Base-by-base conservation (phyloP, 2,888 invertebrate species). In the Clitarchus hookeri region DNA sequence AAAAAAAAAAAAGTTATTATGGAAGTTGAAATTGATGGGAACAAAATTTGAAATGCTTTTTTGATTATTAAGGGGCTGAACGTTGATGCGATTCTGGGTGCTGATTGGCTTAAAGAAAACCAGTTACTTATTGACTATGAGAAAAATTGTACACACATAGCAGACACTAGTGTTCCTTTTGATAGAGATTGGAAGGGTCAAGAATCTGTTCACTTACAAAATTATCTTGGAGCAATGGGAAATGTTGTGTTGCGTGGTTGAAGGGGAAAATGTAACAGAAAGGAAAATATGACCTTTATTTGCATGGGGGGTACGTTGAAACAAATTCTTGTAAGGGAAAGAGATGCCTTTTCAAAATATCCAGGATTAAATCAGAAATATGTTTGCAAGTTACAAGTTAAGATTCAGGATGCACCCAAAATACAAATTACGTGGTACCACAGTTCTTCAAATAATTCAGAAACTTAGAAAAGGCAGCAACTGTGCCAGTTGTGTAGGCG, bases 341-440 rank as follows among this genome's bases (percentile, higher is more conserved):
- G 19, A 13, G 23, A 19, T 4, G 65, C 65, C 8, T 65, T 65
- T 0, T 1, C 65, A 65, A 65, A n/a, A n/a, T 16, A 2, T 19
- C n/a, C n/a, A 65, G 8, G 8, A 23, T n/a, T 65, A 6, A 48
- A 48, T 6, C 11, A 48, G 2, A 23, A 65, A 65, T 65, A 65
- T 12, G 2, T 0, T 4, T 90, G 87, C 85, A 1, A 36, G 4
- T 4, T 4, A 36, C 36, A 87, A 88, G 27, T 90, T 90, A 85
- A 83, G 88, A 19, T 89, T 90, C 11, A 86, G 53, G 3, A 36
- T 36, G 36, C 36, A 36, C 1, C 1, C 36, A 36, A 36, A 36
- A 36, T 36, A 36, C 36, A 36, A 4, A 36, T 36, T 36, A 36
- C 2, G 36, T 36, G 36, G 4, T 36, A 36, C 36, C 36, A 36